Percentiles rank a stretch among this genome's conserved stretches.
Conservation (phyloP, 2,113 vertebrate genomes). For the Odontophorus gujanensis region DNA sequence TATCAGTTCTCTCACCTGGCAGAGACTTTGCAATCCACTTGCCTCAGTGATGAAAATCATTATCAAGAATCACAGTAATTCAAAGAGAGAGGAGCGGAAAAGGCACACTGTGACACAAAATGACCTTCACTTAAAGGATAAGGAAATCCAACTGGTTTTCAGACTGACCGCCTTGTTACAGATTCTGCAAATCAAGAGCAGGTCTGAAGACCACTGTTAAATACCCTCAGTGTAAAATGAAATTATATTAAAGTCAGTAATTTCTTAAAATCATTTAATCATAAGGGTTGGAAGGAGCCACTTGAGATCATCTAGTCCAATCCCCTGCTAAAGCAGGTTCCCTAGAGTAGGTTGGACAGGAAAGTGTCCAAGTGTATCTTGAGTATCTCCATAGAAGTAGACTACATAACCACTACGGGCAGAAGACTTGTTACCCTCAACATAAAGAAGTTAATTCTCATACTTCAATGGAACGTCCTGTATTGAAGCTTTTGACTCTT, state of each 20-base stretch:
- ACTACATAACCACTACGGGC: no score
- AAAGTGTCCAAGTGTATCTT: no score
- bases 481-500: no score
- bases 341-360: no score
- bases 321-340: no score
- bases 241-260: background rate
- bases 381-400: no score
- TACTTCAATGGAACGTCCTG: no score
- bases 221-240: background rate
- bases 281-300: no score
- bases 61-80: background rate
- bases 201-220: background rate
- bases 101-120: background rate
- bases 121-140: background rate
- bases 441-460: no score
- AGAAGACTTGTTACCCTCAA: no score
- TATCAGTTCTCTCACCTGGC: background rate
- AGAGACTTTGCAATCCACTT: slow-evolving; percentile 21
- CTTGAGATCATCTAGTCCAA: no score
- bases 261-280: background rate
- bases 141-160: background rate
- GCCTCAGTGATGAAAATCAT: background rate
- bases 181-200: background rate
- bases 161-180: background rate
- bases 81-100: background rate